phyloP scores from a whole-genome alignment of 1,140 invertebrate genomes.

The Trichoplusia ni region DNA sequence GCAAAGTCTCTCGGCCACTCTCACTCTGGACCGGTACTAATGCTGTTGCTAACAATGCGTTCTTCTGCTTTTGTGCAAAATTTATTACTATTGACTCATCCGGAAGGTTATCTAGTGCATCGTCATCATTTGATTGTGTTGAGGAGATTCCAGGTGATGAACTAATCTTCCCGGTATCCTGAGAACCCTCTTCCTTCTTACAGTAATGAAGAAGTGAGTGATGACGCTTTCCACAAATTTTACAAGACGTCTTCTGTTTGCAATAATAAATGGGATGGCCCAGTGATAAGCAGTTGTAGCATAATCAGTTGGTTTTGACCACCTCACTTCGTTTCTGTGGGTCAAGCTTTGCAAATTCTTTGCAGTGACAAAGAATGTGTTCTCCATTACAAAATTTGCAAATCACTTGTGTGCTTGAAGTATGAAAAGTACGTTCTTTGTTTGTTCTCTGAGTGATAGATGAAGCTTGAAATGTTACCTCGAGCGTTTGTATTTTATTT shows the following conservation, averaged over 20 bases:
- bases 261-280: constrained; percentile 25
- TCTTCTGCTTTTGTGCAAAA: not conserved
- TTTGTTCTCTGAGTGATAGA: not conserved
- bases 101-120: not conserved
- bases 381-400: not conserved
- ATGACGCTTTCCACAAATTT: constrained; percentile 10
- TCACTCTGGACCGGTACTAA: not conserved
- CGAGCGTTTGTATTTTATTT: not conserved
- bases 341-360: not conserved
- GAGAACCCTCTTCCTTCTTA: too few species aligned
- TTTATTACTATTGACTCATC: not conserved
- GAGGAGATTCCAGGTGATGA: not conserved
- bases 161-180: not conserved
- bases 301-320: not conserved
- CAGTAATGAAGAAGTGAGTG: constrained; percentile 19
- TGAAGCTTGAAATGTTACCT: not conserved
- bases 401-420: not conserved
- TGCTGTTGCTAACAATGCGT: not conserved
- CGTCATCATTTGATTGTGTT: not conserved
- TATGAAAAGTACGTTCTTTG: not conserved
- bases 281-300: constrained; percentile 20
- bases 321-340: not conserved
- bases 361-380: not conserved
- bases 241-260: constrained; percentile 8
- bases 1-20: constrained; percentile 1